Evolutionary conservation across 2,113 vertebrate species (phyloP).

Genomic region (Brachyhypopomus gauderio): DNA sequence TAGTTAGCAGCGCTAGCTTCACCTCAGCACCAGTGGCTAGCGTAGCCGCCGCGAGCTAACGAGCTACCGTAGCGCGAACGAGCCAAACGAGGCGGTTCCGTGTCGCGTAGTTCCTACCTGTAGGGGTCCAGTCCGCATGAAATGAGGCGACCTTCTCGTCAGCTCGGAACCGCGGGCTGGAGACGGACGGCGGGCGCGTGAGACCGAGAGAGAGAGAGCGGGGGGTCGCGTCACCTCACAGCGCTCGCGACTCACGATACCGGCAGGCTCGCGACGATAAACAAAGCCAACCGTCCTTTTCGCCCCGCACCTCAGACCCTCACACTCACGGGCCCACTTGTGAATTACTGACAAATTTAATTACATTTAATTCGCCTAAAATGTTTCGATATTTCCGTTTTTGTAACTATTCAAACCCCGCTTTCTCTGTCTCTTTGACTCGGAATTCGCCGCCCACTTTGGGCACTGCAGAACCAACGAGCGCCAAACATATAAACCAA

Average conservation of each 20-base stretch:
- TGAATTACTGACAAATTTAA: neutral
- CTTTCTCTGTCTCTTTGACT: slow-evolving; percentile 38
- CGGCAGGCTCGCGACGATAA: slow-evolving; percentile 59
- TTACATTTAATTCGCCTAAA: slow-evolving; percentile 2
- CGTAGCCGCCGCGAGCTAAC: too few relatives aligned
- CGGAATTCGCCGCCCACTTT: slow-evolving; percentile 66
- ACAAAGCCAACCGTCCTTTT: slow-evolving; percentile 15
- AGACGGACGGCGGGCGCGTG: too few relatives aligned
- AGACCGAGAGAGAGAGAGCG: too few relatives aligned
- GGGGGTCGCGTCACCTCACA: slow-evolving; percentile 51
- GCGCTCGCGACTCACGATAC: slow-evolving; percentile 35
- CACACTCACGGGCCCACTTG: neutral
- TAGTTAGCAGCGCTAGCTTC: too few relatives aligned
- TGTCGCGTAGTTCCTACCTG: slow-evolving; percentile 62
- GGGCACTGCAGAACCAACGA: slow-evolving; percentile 66
- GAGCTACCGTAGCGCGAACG: too few relatives aligned
- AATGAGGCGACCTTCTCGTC: slow-evolving; percentile 44
- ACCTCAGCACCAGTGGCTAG: too few relatives aligned
- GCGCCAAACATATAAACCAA: slow-evolving; percentile 77
- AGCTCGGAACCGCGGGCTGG: slow-evolving; percentile 10
- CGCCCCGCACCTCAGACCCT: too few relatives aligned
- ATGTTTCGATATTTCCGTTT: slow-evolving; percentile 66
- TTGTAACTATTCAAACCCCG: slow-evolving; percentile 61
- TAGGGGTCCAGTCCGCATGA: slow-evolving; percentile 64
- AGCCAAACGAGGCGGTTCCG: too few relatives aligned